Evolutionary conservation across 1,140 invertebrate genomes (phyloP), one percentile per base, ranked within the genome.

Genomic region (Eubasilissa regina): DNA sequence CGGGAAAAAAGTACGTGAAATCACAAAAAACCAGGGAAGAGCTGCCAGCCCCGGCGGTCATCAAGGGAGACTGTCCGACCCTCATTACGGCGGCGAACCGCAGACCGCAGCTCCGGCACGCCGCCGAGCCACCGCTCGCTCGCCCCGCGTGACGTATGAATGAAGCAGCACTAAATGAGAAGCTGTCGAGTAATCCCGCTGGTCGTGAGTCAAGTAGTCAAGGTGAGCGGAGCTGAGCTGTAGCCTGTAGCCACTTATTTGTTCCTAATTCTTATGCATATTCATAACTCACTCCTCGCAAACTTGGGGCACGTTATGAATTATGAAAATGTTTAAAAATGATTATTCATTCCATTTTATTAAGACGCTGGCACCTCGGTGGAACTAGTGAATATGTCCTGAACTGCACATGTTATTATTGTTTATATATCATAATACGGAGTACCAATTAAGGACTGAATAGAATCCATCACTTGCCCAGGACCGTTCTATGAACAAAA

Each of bases 1-100:
- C 85, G 86, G 87, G 45, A 51, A 73, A 77, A 76, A 78, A 72
- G 43, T 64, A 64, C 25, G 6, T 6, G 25, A 72, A 78, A 81
- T 64, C 19, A 15, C 72, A 70, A 78, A 83, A 83, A 80, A 79
- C 12, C 12, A 3, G 64, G 64, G 74, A 77, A 64, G 80, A 75
- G 72, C 47, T 25, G 62, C 62, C 56, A 53, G 19, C 51, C 80
- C 53, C n/a, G 35, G 64, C 48, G 58, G 75, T 79, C 76, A 81
- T 81, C 75, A 78, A 78, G 76, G n/a, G 47, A 21, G 15, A 13
- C 53, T 45, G 75, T 25, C 66, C 21, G 77, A 72, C 77, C 77
- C 77, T 70, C 77, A 78, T 78, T 78, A 78, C 58, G 56, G 15
- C 51, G 70, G 48, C 47, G 62, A 44, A 53, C 15, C 35, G 4